A percentile compares a stretch with the other conserved stretches of the same genome.
Evolutionary conservation across 2,888 invertebrate genomes (phyloP).

Genomic region (Eupithecia abbreviata): DNA sequence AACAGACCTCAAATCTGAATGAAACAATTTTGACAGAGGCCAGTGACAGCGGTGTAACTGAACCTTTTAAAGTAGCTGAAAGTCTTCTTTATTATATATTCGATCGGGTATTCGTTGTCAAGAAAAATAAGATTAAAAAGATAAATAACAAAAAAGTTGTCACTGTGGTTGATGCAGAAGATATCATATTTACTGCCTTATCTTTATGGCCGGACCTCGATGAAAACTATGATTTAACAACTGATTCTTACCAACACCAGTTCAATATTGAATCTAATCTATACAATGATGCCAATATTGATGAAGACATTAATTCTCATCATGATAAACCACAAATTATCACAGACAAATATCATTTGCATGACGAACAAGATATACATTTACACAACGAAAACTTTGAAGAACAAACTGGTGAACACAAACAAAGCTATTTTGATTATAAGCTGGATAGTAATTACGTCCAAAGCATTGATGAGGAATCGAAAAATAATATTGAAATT

Average conservation of each 20-base stretch:
- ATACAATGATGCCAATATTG: background rate
- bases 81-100: slow-evolving; percentile 71
- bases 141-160: slow-evolving; percentile 59
- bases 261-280: background rate
- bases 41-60: slow-evolving; percentile 56
- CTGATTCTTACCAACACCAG: background rate
- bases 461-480: background rate
- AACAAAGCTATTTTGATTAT: background rate
- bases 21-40: slow-evolving; percentile 62
- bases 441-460: background rate
- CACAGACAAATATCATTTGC: background rate
- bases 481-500: background rate
- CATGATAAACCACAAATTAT: slow-evolving; percentile 8
- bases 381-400: background rate
- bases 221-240: slow-evolving; percentile 12
- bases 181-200: slow-evolving; percentile 68
- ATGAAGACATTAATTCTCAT: background rate
- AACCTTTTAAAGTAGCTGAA: slow-evolving; percentile 63
- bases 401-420: background rate
- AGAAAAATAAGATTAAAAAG: slow-evolving; percentile 53
- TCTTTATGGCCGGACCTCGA: slow-evolving; percentile 51
- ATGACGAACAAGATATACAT: background rate
- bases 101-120: slow-evolving; percentile 58
- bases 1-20: slow-evolving; percentile 55
- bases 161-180: slow-evolving; percentile 72